Base-by-base conservation (phyloP, 1,140 invertebrate species). In the Samia ricini region DNA sequence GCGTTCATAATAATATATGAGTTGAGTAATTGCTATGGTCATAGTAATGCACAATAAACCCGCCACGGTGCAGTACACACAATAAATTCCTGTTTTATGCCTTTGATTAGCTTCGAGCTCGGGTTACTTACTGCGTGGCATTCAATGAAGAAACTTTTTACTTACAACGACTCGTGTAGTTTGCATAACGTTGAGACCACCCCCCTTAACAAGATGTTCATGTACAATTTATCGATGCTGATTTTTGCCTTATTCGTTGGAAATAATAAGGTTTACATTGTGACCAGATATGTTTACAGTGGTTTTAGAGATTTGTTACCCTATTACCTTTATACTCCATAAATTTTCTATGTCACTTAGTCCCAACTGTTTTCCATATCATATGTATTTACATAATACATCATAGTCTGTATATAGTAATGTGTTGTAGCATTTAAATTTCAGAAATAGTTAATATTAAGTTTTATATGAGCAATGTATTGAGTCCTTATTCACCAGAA, bases 61-160 rank as follows among this genome's bases (percentile, higher is more conserved):
- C 77, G 75, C 78, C 72, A 85, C 74, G 83, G 75, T 76, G 85
- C 80, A 85, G 67, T 81, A 74, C 83, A 79, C 81, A 85, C 82
- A 81, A 85, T 88, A 88, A 85, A 86, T 81, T 87, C 72, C 75
- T 74, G 77, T 86, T 87, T 86, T 82, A 80, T 79, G 77, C 80
- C 81, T 87, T 87, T 89, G 83, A 89, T 89, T 88, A 85, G 81
- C 77, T 69, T 12, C 61, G 33, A 65, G 71, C 80, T 88, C 85
- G 67, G 63, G 81, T 42, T 42, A 42, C 33, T 89, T 89, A 79
- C 87, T 69, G 66, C 72, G 72, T 76, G 76, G 33, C 33, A 42
- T 42, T 42, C 33, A 42, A 15, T 10, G 10, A 15, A 15, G n/a
- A 15, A 42, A 42, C 33, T 42, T 42, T 42, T 42, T 42, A 42